Conservation (phyloP, 2,797 vertebrate species). For the Paguma larvata region DNA sequence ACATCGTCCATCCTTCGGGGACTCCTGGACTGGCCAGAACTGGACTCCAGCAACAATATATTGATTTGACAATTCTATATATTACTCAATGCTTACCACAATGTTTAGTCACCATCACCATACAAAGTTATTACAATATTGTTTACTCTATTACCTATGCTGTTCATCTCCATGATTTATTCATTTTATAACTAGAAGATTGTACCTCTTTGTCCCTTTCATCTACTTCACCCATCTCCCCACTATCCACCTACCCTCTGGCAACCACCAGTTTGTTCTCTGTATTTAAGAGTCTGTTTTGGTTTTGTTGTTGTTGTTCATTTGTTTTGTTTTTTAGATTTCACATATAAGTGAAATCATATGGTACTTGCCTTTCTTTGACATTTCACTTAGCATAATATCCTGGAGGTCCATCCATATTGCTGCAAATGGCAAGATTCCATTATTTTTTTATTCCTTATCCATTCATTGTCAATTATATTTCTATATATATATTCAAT, state of each 20-base stretch:
- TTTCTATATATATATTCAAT: neutral
- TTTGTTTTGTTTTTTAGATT: neutral
- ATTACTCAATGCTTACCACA: neutral
- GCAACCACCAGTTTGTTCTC: neutral
- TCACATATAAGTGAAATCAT: neutral
- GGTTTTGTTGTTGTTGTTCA: neutral
- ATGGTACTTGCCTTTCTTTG: neutral
- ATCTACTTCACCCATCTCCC: neutral
- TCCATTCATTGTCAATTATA: neutral
- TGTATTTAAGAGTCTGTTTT: neutral
- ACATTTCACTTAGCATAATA: neutral
- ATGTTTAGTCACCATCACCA: neutral
- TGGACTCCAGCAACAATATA: no score
- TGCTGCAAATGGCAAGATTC: neutral
- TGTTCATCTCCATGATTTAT: no score
- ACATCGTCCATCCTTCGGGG: no score
- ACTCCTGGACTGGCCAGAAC: no score
- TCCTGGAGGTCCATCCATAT: neutral
- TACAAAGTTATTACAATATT: neutral
- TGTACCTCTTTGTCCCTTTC: neutral
- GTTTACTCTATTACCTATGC: neutral
- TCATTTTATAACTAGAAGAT: neutral
- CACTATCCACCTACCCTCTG: neutral
- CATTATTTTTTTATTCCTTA: neutral
- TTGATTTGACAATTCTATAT: neutral